These are phyloP conservation scores for Callipepla californica DNA, from an alignment of 2,113 vertebrate species.

Conservation along the genomic window DNA sequence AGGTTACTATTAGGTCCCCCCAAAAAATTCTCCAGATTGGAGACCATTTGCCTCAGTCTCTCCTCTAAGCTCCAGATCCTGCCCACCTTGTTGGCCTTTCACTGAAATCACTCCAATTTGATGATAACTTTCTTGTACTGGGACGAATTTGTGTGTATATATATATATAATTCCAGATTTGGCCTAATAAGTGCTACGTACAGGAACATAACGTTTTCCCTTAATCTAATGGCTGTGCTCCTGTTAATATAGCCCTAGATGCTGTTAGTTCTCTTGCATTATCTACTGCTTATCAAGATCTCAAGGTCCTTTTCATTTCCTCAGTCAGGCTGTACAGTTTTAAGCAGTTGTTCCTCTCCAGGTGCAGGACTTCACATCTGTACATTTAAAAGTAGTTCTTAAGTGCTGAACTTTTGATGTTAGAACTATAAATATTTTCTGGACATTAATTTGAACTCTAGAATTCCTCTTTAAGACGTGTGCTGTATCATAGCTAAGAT, in stretches of 20 bases:
- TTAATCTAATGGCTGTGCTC: background rate
- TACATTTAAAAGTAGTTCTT: background rate
- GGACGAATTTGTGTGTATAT: background rate
- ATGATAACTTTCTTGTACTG: background rate
- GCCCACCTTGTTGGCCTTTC: background rate
- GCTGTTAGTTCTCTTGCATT: background rate
- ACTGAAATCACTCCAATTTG: background rate
- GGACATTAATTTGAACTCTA: background rate
- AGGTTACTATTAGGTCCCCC: background rate
- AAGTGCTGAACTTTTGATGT: background rate
- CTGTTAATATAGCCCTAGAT: background rate
- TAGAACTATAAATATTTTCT: background rate
- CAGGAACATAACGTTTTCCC: background rate
- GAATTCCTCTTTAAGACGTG: background rate
- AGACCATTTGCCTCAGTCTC: background rate
- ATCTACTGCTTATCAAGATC: background rate
- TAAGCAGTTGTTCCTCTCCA: background rate
- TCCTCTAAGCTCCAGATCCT: background rate
- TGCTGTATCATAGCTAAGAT: background rate
- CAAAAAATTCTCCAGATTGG: background rate
- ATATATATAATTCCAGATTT: background rate
- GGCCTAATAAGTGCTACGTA: background rate
- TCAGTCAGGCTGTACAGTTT: background rate
- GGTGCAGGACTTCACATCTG: background rate
- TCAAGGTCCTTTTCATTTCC: background rate